A percentile compares a stretch with the other conserved stretches of the same genome.
phyloP scores from a whole-genome alignment of 1,140 invertebrate species.

The Babylonia areolata region DNA sequence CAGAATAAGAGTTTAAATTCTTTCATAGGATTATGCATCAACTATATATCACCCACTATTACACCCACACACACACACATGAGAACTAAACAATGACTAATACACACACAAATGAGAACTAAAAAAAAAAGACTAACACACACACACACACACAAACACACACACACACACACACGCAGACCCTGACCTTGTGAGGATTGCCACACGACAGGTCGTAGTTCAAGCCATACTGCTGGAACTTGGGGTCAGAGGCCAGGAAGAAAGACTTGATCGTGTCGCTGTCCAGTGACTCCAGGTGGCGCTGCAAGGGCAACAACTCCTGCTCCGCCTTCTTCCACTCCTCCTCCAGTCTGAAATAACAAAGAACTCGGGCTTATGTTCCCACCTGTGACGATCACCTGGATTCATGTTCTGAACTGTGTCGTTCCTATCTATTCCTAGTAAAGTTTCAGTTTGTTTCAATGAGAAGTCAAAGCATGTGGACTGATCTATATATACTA shows the following conservation, averaged over 20 bases:
- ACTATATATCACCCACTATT: no score
- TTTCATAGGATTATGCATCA: no score
- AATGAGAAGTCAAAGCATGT: no score
- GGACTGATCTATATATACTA: no score
- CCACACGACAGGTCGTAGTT: constrained; percentile 64
- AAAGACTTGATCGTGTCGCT: constrained; percentile 57
- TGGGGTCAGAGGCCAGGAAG: constrained; percentile 46
- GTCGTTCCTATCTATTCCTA: no score
- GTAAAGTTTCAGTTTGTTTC: no score
- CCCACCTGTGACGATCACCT: not conserved
- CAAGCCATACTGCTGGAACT: constrained; percentile 56
- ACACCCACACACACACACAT: no score
- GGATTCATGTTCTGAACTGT: not conserved
- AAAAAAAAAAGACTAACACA: no score
- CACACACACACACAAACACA: constrained; percentile 3
- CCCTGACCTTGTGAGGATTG: constrained; percentile 50
- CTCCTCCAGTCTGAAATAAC: not conserved
- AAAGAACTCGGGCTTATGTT: no score
- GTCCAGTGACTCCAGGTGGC: constrained; percentile 62
- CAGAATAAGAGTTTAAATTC: no score
- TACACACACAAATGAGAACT: no score
- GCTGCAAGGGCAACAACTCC: constrained; percentile 52
- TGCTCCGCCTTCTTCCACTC: constrained; percentile 56
- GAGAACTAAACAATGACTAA: no score
- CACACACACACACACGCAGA: not conserved